phyloP scores from a whole-genome alignment of 1,140 invertebrate genomes.

The Listronotus oregonensis region DNA sequence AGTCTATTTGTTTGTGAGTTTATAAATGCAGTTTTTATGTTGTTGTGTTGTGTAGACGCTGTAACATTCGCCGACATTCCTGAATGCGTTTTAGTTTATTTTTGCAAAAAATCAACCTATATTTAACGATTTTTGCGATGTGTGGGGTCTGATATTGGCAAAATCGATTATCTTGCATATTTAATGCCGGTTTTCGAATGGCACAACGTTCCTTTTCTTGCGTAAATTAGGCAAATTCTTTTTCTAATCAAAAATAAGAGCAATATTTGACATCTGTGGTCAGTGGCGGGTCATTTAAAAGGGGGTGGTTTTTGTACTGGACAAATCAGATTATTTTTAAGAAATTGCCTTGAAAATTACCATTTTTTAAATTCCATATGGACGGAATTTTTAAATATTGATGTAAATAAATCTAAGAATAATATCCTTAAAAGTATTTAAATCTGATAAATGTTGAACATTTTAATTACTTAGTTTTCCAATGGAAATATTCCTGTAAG shows the following conservation, averaged over 20 bases:
- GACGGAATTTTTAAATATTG: too few species aligned
- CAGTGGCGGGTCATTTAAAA: constrained; percentile 22
- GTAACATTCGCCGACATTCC: constrained; percentile 18
- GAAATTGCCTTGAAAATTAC: too few species aligned
- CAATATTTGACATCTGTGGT: background rate
- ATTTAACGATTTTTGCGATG: constrained; percentile 31
- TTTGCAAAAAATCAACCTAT: constrained; percentile 16
- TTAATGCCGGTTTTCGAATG: background rate
- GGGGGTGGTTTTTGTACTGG: too few species aligned
- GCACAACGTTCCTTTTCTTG: background rate
- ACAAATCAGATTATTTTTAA: too few species aligned
- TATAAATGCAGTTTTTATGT: background rate
- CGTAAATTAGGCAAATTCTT: background rate
- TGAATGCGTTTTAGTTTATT: constrained; percentile 39
- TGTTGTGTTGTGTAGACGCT: background rate
- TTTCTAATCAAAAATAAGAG: background rate
- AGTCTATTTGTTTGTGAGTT: constrained; percentile 9
- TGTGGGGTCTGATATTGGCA: constrained; percentile 13
- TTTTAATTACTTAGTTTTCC: too few species aligned
- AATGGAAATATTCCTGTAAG: too few species aligned
- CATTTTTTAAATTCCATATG: too few species aligned
- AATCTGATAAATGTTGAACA: too few species aligned
- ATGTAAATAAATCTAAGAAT: too few species aligned
- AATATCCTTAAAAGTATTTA: too few species aligned
- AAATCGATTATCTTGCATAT: constrained; percentile 15